Percentiles rank a stretch among this genome's conserved stretches.
Conservation (phyloP, 1,140 invertebrate species). For the Apis florea region DNA sequence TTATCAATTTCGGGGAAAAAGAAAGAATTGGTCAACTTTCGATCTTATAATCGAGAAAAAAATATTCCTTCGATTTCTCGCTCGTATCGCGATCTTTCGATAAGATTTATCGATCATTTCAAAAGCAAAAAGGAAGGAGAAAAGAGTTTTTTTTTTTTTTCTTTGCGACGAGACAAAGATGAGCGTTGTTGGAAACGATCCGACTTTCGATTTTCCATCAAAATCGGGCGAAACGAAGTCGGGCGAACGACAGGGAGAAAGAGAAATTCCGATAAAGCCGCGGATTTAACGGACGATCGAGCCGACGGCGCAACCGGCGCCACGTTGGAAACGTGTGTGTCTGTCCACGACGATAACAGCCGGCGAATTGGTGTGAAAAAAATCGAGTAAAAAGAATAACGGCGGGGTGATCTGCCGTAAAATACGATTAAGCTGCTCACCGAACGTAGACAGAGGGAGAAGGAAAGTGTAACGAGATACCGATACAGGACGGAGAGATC, state of each 20-base stretch:
- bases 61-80: too few species aligned
- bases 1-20: too few species aligned
- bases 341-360: slow-evolving; percentile 50
- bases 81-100: too few species aligned
- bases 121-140: too few species aligned
- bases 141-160: background rate
- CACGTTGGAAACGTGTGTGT: slow-evolving; percentile 10
- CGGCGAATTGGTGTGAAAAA: slow-evolving; percentile 29
- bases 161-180: too few species aligned
- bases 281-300: slow-evolving; percentile 53
- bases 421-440: slow-evolving; percentile 60
- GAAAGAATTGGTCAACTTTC: background rate
- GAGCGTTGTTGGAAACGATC: background rate
- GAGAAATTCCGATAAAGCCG: slow-evolving; percentile 41
- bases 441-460: background rate
- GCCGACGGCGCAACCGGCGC: background rate
- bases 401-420: slow-evolving; percentile 51
- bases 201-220: background rate
- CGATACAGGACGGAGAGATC: background rate
- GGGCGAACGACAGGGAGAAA: background rate
- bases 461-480: slow-evolving; percentile 5
- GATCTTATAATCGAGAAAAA: background rate
- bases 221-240: background rate
- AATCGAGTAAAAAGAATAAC: slow-evolving; percentile 32
- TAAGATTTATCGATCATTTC: too few species aligned